Conservation (phyloP, 2,797 vertebrate genomes). For the Hirundo rustica region DNA sequence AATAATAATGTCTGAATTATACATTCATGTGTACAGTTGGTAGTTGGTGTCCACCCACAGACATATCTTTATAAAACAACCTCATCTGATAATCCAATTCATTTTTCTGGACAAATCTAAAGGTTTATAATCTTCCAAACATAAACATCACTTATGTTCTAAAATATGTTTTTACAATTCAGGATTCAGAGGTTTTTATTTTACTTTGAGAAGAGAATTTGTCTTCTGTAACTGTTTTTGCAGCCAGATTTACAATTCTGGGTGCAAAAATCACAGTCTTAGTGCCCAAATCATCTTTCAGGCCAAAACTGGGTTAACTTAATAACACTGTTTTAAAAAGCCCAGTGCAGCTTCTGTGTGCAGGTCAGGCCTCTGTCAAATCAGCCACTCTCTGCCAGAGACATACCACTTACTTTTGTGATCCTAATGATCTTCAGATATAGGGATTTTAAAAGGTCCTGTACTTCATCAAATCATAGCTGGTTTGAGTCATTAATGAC, state of each 20-base stretch:
- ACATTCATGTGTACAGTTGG: neutral
- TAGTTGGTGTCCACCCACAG: neutral
- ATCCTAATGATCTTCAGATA: neutral
- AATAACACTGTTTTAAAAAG: neutral
- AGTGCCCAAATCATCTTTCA: neutral
- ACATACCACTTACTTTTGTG: neutral
- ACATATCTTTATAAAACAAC: neutral
- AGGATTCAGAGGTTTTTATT: neutral
- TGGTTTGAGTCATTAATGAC: neutral
- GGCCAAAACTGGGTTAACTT: neutral
- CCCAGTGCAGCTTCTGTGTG: neutral
- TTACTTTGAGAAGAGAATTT: neutral
- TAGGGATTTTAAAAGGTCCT: neutral
- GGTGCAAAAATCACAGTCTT: neutral
- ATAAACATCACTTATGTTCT: neutral
- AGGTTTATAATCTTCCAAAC: neutral
- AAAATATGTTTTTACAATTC: neutral
- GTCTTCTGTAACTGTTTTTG: neutral
- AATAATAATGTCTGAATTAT: neutral
- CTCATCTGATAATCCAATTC: neutral
- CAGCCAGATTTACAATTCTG: neutral
- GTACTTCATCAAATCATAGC: neutral
- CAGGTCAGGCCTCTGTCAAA: neutral
- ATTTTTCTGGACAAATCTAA: neutral
- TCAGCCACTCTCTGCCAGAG: neutral